These are phyloP conservation scores for Ernsta delagoae DNA, from an alignment of 2,888 invertebrate genomes.

Conservation along the genomic window DNA sequence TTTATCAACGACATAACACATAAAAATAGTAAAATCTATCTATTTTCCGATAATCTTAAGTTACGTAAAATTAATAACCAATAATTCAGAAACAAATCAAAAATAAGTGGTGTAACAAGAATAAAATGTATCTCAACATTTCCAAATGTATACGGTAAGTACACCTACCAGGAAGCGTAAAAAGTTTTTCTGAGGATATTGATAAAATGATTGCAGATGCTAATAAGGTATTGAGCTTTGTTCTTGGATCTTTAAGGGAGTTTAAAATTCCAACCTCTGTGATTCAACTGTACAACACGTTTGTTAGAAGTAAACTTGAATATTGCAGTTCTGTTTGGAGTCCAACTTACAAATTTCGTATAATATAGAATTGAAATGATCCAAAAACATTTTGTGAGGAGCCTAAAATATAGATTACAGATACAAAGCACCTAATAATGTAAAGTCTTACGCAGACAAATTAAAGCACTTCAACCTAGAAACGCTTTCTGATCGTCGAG, in stretches of 20 bases:
- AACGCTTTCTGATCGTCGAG: not conserved
- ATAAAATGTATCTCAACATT: conserved; percentile 35
- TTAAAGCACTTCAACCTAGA: not conserved
- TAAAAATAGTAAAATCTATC: conserved; percentile 1
- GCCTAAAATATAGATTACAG: not conserved
- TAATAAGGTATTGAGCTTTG: not conserved
- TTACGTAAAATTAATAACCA: not conserved
- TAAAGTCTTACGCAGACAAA: not conserved
- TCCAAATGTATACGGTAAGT: conserved; percentile 42
- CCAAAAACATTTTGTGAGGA: not conserved
- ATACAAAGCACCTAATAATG: not conserved
- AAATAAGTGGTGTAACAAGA: conserved; percentile 33
- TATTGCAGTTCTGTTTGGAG: conserved; percentile 1
- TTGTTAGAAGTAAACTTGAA: conserved; percentile 2
- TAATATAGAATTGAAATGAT: not conserved
- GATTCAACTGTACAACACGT: not conserved
- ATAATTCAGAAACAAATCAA: conserved; percentile 25
- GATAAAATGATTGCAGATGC: not conserved
- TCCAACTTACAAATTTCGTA: not conserved
- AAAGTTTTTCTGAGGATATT: not conserved
- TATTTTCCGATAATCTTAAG: conserved; percentile 1
- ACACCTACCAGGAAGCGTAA: no score
- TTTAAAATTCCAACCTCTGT: not conserved
- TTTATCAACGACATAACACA: no score
- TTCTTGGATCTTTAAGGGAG: not conserved